phyloP scores from a whole-genome alignment of 2,113 vertebrate genomes.

The Falco punctatus region DNA sequence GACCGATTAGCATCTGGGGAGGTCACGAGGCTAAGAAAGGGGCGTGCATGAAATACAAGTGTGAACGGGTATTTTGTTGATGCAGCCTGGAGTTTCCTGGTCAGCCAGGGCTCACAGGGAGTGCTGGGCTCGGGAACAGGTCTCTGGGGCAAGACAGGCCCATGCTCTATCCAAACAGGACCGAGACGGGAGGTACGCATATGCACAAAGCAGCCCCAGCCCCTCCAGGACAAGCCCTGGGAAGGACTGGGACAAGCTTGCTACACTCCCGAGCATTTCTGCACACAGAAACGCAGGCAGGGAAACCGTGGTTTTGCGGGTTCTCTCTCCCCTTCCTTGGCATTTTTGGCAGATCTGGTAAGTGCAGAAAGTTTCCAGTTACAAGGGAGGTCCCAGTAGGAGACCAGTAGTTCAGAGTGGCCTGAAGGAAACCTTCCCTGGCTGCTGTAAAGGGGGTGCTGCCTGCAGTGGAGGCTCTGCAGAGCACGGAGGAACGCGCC shows the following conservation, averaged over 20 bases:
- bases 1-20: background rate
- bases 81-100: background rate
- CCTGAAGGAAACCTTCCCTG: background rate
- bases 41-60: background rate
- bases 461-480: background rate
- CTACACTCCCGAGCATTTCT: background rate
- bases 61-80: background rate
- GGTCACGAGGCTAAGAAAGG: background rate
- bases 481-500: background rate
- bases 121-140: background rate
- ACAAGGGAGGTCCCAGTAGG: background rate
- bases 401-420: background rate
- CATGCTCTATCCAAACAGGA: background rate
- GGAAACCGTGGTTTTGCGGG: background rate
- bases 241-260: background rate
- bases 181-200: accelerated
- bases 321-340: background rate
- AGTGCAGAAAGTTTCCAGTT: background rate
- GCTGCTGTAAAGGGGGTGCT: background rate
- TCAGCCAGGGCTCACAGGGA: no score
- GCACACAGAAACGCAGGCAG: background rate
- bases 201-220: background rate
- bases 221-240: background rate
- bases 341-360: background rate
- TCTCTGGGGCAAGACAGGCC: background rate